A percentile compares a stretch with the other conserved stretches of the same genome.
phyloP scores from a whole-genome alignment of 2,888 invertebrate species.

The Sinelater perroti region DNA sequence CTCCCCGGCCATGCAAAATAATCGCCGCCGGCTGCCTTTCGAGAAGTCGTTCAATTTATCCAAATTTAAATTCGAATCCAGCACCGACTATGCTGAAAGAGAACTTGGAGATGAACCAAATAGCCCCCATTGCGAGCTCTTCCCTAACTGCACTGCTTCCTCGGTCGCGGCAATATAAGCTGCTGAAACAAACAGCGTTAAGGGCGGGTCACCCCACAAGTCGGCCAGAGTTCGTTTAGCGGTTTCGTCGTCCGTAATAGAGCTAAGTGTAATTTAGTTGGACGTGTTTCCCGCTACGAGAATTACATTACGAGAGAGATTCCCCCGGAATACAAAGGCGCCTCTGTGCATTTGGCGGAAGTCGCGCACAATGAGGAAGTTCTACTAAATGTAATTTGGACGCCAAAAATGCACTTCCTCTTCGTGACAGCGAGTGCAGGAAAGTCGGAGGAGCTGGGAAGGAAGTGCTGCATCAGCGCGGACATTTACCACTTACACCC shows the following conservation, averaged over 20 bases:
- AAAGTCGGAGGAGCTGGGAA: too few species aligned
- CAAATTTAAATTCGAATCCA: neutral
- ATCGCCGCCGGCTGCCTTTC: neutral
- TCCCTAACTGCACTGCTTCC: constrained; percentile 2
- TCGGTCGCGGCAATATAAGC: constrained; percentile 30
- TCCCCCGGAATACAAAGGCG: constrained; percentile 41
- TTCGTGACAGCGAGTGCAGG: too few species aligned
- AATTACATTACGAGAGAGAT: constrained; percentile 43
- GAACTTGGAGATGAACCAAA: neutral
- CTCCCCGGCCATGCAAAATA: constrained; percentile 7
- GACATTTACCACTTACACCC: too few species aligned
- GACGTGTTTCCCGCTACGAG: constrained; percentile 43
- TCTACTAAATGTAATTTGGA: constrained; percentile 33
- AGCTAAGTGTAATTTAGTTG: constrained; percentile 43
- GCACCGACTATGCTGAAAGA: neutral
- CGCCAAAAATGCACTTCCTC: constrained; percentile 25
- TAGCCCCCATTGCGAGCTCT: neutral
- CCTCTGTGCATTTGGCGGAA: constrained; percentile 37
- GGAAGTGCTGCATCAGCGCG: too few species aligned
- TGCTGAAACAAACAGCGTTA: constrained; percentile 43
- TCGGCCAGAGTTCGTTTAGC: constrained; percentile 38
- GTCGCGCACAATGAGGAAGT: constrained; percentile 34
- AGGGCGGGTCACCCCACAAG: constrained; percentile 34
- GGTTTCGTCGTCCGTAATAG: constrained; percentile 41
- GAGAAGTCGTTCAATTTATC: neutral